These are phyloP conservation scores for Cyclophora punctaria DNA, from an alignment of 2,888 invertebrate genomes.

Conservation along the genomic window DNA sequence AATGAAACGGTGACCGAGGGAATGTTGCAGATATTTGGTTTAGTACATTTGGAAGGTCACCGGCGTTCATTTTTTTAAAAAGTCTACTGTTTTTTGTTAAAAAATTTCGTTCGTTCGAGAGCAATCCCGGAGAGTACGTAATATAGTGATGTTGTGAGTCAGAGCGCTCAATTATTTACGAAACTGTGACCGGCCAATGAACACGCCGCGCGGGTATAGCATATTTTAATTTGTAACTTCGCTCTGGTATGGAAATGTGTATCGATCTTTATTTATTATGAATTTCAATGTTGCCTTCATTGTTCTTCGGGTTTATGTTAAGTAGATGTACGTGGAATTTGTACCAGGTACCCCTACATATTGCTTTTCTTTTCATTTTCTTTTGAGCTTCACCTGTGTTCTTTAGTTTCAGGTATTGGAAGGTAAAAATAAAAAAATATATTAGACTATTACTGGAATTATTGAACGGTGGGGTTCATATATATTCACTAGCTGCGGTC, in stretches of 20 bases:
- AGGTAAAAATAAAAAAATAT: too few species aligned
- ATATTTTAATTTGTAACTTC: neutral
- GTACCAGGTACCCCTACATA: neutral
- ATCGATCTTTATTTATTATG: neutral
- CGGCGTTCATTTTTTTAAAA: slow-evolving; percentile 1
- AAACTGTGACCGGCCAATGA: slow-evolving; percentile 20
- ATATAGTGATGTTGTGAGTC: slow-evolving; percentile 7
- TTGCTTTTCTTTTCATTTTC: neutral
- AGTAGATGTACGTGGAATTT: neutral
- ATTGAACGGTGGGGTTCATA: neutral
- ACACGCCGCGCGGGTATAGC: slow-evolving; percentile 28
- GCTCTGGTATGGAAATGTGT: neutral
- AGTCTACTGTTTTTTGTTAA: slow-evolving; percentile 1
- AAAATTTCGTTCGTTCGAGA: slow-evolving; percentile 3
- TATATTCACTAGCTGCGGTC: neutral
- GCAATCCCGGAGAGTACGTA: too few species aligned
- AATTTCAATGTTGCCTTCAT: neutral
- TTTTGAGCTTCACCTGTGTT: neutral
- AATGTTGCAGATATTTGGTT: slow-evolving; percentile 7
- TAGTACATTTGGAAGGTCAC: slow-evolving; percentile 7
- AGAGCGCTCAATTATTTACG: slow-evolving; percentile 30
- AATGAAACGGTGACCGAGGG: slow-evolving; percentile 4
- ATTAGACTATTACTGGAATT: too few species aligned
- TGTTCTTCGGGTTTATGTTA: neutral
- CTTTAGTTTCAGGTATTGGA: too few species aligned